Evolutionary conservation across 2,797 vertebrate genomes (phyloP), one percentile per base, ranked within the genome.

Genomic region (Astyanax mexicanus): DNA sequence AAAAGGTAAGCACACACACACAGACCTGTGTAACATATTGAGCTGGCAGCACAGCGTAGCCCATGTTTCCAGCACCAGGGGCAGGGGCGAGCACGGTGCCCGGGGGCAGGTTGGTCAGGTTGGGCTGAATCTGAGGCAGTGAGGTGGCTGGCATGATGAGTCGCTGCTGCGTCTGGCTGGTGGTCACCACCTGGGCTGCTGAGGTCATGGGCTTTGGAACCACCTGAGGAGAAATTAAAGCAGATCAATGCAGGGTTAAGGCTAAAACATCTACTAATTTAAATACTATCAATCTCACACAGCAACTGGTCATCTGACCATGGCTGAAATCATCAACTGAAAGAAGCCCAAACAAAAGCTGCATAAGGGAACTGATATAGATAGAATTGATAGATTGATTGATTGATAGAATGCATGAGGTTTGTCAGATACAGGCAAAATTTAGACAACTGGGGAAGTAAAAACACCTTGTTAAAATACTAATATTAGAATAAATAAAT

Each of bases 111-210:
- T 95, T 98, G 68, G 97, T 96, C 85, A 99, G 96, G 90, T 97
- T 99, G 73, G 97, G 97, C 86, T 99, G 98, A 81, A 99, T 98
- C 85, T 98, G 97, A 35, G 96, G 95, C 61, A 99, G 92, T 13
- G 97, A 94, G 0, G 98, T 96, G 29, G 98, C 98, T 17, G 98
- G 98, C 98, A 99, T 99, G 86, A 99, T 98, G 38, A 99, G 95
- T 54, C 98, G 92, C 61, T 99, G 97, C 76, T 97, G 98, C 2
- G 95, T 95, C 86, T 98, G 96, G 81, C 91, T 94, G 27, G 95
- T 94, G 21, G 95, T 95, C 15, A 98, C 94, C 9, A 97, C 93
- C 76, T 98, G 97, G 15, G 96, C 86, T 57, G 92, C 73, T 58
- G 95, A 89, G 25, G 94, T 94, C 78, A 98, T 84, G 1, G 96